Percentiles rank a stretch among this genome's conserved stretches.
These are phyloP conservation scores for Crossaster papposus DNA, from an alignment of 53 echinoderm and acorn worm genomes.

Conservation along the genomic window DNA sequence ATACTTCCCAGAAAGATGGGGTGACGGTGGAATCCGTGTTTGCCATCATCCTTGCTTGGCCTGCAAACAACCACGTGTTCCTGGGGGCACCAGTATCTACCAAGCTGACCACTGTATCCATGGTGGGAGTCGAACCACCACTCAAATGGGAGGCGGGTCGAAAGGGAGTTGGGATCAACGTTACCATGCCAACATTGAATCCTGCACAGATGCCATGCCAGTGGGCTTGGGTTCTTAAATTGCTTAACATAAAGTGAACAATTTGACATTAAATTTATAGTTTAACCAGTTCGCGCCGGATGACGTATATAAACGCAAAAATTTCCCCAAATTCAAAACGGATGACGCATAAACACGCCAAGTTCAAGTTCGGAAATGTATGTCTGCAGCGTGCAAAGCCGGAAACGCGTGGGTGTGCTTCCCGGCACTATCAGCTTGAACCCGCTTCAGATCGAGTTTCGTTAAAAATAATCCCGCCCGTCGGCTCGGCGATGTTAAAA, in stretches of 20 bases:
- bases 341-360: too few relatives aligned
- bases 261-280: background rate
- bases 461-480: too few relatives aligned
- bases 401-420: too few relatives aligned
- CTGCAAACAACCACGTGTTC: slow-evolving; percentile 54
- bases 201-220: slow-evolving; percentile 68
- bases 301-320: too few relatives aligned
- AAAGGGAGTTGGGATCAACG: slow-evolving; percentile 40
- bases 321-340: too few relatives aligned
- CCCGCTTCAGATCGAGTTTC: too few relatives aligned
- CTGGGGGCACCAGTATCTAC: slow-evolving; percentile 45
- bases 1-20: slow-evolving; percentile 3
- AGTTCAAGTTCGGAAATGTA: too few relatives aligned
- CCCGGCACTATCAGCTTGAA: too few relatives aligned
- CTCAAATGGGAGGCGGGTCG: slow-evolving; percentile 63
- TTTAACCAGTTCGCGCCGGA: too few relatives aligned
- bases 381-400: too few relatives aligned
- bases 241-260: slow-evolving; percentile 34
- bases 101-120: slow-evolving; percentile 54
- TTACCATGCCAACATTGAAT: slow-evolving; percentile 71
- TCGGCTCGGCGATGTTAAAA: too few relatives aligned
- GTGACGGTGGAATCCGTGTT: slow-evolving; percentile 22
- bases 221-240: slow-evolving; percentile 85
- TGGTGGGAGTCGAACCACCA: slow-evolving; percentile 64
- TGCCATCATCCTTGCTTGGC: slow-evolving; percentile 67